Base-by-base conservation (phyloP, 1,140 invertebrate genomes). In the Protaetia brevitarsis region DNA sequence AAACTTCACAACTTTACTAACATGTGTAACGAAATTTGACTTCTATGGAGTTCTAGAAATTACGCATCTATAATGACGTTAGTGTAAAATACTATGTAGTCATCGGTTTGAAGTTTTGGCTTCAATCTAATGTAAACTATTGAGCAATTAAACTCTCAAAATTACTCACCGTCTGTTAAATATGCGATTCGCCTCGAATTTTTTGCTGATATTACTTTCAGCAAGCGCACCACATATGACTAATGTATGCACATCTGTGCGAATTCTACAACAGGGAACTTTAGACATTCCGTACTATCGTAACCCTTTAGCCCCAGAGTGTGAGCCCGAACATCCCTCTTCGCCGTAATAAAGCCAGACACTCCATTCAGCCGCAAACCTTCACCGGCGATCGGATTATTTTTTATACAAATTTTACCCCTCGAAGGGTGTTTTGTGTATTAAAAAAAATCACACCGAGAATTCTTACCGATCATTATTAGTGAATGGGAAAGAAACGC, bases 361-460 rank as follows among this genome's bases (percentile, higher is more conserved):
- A 75, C 75, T 75, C 74, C 66, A 74, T 73, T 71, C 66, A 65
- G 71, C 74, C 74, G 66, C 74, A 76, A 76, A 68, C 72, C 73
- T 72, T 73, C 41, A 45, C 23, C 41, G 64, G 29, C 67, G 72
- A 76, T 76, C 71, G 72, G 72, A 75, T 76, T 76, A 76, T 73
- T 71, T 74, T 76, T 76, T 75, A 65, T 71, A 69, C 66, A 67
- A 65, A 69, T 45, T 71, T 63, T 69, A 68, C 67, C 70, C 68
- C 67, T 69, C 51, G 69, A 69, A 70, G 67, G 73, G 73, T 72
- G 73, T 69, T 74, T 73, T 69, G 73, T 74, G 69, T 74, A 72
- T 63, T 60, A 57, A 28, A 69, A 68, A 74, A 74, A 74, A 68
- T 71, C 70, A 68, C 70, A 68, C 68, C 41, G 41, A 45, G 13